Percentiles rank a stretch among this genome's conserved stretches.
Evolutionary conservation across 2,888 invertebrate species (phyloP).

Genomic region (Thera britannica): DNA sequence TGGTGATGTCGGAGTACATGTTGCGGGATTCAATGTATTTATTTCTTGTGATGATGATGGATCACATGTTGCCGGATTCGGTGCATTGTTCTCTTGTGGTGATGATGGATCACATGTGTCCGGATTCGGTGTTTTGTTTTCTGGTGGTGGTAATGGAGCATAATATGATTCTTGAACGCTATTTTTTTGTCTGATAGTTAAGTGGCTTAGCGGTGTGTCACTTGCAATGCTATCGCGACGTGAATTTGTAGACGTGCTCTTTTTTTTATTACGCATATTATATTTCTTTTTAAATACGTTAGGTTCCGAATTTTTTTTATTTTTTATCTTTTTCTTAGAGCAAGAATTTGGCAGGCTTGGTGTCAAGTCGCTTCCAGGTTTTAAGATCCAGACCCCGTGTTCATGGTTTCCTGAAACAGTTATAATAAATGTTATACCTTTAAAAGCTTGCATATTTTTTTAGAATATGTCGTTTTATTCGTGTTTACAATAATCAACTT

Average conservation of each 20-base stretch:
- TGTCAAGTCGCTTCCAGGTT: not conserved
- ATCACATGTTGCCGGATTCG: no score
- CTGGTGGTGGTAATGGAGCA: not conserved
- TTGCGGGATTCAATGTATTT: no score
- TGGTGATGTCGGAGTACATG: no score
- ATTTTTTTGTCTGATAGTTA: not conserved
- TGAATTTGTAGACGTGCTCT: not conserved
- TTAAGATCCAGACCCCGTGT: not conserved
- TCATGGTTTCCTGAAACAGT: not conserved
- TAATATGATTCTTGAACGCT: not conserved
- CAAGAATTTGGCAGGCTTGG: not conserved
- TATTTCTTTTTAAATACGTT: conserved; percentile 1
- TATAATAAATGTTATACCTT: not conserved
- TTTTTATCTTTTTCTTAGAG: not conserved
- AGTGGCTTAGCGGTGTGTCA: conserved; percentile 5
- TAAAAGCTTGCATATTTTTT: no score
- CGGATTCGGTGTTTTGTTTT: no score
- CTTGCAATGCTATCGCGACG: conserved; percentile 9
- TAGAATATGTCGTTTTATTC: no score
- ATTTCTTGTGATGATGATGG: no score
- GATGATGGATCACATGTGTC: no score
- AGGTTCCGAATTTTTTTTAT: not conserved
- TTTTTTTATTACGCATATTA: not conserved
- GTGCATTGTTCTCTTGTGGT: no score
- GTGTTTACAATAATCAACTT: no score